Percentiles rank a stretch among this genome's conserved stretches.
phyloP scores from a whole-genome alignment of 1,140 invertebrate species.

The Lordiphosa clarofinis region DNA sequence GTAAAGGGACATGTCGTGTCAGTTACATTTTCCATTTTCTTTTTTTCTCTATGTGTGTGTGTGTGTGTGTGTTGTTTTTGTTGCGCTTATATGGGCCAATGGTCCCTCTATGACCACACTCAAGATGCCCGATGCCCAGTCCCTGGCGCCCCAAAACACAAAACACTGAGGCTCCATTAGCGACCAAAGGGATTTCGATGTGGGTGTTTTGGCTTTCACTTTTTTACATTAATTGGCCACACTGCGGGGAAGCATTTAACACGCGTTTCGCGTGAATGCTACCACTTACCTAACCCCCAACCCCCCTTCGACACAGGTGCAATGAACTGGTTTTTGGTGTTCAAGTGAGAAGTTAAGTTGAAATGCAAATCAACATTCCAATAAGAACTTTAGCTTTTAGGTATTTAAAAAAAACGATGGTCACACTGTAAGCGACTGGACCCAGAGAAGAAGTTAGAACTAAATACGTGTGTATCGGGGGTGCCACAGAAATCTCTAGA shows the following conservation, averaged over 20 bases:
- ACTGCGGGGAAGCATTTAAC: constrained; percentile 51
- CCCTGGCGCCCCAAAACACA: not conserved
- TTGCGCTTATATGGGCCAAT: constrained; percentile 30
- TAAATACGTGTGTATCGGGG: no score
- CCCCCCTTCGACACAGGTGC: no score
- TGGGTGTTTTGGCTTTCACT: constrained; percentile 4
- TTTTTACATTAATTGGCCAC: constrained; percentile 56
- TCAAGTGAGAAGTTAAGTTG: no score
- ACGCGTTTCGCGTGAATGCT: constrained; percentile 53
- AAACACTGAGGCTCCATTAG: constrained; percentile 40
- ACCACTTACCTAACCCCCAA: no score
- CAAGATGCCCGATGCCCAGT: constrained; percentile 37
- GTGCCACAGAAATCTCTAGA: no score
- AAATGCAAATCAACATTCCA: no score
- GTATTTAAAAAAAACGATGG: no score
- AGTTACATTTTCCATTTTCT: constrained; percentile 5
- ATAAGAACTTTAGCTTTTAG: no score
- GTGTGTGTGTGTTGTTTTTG: constrained; percentile 18
- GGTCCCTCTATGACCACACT: constrained; percentile 5
- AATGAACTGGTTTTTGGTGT: no score
- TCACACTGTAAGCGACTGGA: no score
- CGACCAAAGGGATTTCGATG: constrained; percentile 29
- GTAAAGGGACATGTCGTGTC: constrained; percentile 64
- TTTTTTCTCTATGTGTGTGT: no score
- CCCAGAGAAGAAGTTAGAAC: no score